Evolutionary conservation across 2,888 invertebrate species (phyloP), one percentile per base, ranked within the genome.

Genomic region (Caenorhabditis sinica): DNA sequence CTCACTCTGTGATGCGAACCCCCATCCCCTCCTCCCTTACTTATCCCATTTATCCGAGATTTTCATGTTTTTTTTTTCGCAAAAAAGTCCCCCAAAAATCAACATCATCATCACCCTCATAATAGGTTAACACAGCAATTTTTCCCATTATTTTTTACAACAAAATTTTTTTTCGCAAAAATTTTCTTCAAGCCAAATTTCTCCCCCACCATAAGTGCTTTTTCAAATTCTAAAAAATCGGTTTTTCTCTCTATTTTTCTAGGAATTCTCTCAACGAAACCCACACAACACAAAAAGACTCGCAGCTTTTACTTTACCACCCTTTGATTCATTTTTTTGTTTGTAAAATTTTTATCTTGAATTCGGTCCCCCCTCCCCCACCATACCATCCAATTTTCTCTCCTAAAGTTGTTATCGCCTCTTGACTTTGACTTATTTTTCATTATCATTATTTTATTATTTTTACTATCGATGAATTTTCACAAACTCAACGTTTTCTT

Each of bases 1-100:
- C 25, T 23, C 49, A 49, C 75, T 75, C 63, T 65, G 66, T 66
- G 75, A 75, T 73, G 73, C 73, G 58, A 68, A 68, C 11, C 40
- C 40, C 61, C 61, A 20, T 25, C n/a, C n/a, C 23, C 28, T n/a
- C 8, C 8, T 49, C 43, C 28, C 43, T 68, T 68, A 33, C 56
- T 68, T 58, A 68, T 58, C 65, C 56, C 9, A 25, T 43, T 43
- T 65, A 25, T 68, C 49, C 15, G 15, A 49, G 13, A 66, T 51
- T 68, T 30, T 49, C 45, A 68, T n/a, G n/a, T n/a, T n/a, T n/a
- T n/a, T n/a, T n/a, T n/a, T n/a, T n/a, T n/a, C n/a, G 56, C 56
- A 49, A 49, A 49, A 49, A 20, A 20, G 15, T 56, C 1, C 28
- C 28, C 28, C 28, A 56, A 56, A 56, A 56, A 20, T 28, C 5